Evolutionary conservation across 2,888 invertebrate species (phyloP).

Genomic region (Azorinus chamasolen): DNA sequence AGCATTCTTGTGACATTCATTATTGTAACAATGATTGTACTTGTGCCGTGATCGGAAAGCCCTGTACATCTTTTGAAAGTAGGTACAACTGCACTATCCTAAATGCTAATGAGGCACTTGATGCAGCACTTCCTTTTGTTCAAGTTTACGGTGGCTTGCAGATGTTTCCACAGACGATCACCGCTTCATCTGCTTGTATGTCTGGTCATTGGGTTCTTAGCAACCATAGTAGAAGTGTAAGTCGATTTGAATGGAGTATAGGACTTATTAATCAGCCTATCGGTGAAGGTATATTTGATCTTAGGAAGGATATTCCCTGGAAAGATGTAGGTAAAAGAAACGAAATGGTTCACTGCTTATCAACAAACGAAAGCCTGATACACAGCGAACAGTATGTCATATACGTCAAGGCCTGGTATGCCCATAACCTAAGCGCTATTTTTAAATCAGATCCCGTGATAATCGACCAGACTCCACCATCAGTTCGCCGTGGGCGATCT

Average conservation of each 20-base stretch:
- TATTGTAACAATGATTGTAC: slow-evolving; percentile 67
- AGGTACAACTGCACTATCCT: background rate
- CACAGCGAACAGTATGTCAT: slow-evolving; percentile 37
- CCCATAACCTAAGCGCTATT: slow-evolving; percentile 19
- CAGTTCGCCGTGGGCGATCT: slow-evolving; percentile 45
- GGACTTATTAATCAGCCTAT: slow-evolving; percentile 41
- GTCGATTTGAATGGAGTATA: slow-evolving; percentile 65
- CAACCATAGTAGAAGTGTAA: slow-evolving; percentile 1
- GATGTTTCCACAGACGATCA: background rate
- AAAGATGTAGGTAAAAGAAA: slow-evolving; percentile 51
- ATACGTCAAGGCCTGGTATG: slow-evolving; percentile 64
- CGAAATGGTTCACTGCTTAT: slow-evolving; percentile 53
- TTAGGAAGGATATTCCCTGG: slow-evolving; percentile 57
- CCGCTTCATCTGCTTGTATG: slow-evolving; percentile 49
- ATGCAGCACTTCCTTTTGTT: background rate
- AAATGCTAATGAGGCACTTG: no score
- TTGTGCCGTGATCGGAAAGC: slow-evolving; percentile 62
- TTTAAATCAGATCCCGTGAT: slow-evolving; percentile 50
- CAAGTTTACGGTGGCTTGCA: slow-evolving; percentile 19
- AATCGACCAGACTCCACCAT: slow-evolving; percentile 66
- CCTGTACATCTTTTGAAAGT: slow-evolving; percentile 31
- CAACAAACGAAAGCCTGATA: slow-evolving; percentile 27
- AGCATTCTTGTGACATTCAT: slow-evolving; percentile 63
- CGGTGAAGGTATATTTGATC: slow-evolving; percentile 61
- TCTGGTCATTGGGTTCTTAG: slow-evolving; percentile 29